A percentile compares a stretch with the other conserved stretches of the same genome.
phyloP scores from a whole-genome alignment of 2,113 vertebrate genomes.

The Romanogobio albipinnatus region DNA sequence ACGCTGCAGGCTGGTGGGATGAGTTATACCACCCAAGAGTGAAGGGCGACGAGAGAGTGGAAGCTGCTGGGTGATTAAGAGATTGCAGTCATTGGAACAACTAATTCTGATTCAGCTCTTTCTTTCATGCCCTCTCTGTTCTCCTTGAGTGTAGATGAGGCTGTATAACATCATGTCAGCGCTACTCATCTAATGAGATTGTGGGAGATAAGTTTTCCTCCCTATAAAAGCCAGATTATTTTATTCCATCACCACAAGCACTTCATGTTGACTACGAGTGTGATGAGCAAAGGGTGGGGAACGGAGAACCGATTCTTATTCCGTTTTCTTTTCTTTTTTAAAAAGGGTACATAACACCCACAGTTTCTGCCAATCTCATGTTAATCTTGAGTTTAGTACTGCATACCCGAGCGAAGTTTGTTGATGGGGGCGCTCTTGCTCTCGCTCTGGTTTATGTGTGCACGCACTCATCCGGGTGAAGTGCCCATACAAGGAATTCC shows the following conservation, averaged over 20 bases:
- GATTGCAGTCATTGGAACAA: slow-evolving; percentile 58
- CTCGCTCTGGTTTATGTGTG: too few relatives aligned
- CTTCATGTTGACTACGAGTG: not conserved
- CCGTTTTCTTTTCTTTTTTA: not conserved
- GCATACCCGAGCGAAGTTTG: too few relatives aligned
- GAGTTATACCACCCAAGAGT: slow-evolving; percentile 57
- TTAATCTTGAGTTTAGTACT: too few relatives aligned
- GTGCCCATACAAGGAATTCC: too few relatives aligned
- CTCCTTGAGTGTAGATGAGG: not conserved
- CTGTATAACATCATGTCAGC: slow-evolving; percentile 24
- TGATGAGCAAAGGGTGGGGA: not conserved
- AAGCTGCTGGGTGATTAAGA: slow-evolving; percentile 48
- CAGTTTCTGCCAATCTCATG: too few relatives aligned
- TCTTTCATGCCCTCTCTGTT: slow-evolving; percentile 10
- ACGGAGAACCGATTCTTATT: not conserved
- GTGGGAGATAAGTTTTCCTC: not conserved
- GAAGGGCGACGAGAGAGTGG: slow-evolving; percentile 20
- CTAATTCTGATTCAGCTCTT: slow-evolving; percentile 66
- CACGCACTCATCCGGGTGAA: too few relatives aligned
- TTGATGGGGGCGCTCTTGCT: too few relatives aligned
- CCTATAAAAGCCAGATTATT: not conserved
- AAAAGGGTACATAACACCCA: too few relatives aligned
- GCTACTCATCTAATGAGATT: slow-evolving; percentile 4
- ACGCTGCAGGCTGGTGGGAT: slow-evolving; percentile 49
- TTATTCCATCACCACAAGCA: not conserved